Percentiles rank a stretch among this genome's conserved stretches.
Evolutionary conservation across 2,797 vertebrate genomes (phyloP).

Genomic region (Muraenolepis orangiensis): DNA sequence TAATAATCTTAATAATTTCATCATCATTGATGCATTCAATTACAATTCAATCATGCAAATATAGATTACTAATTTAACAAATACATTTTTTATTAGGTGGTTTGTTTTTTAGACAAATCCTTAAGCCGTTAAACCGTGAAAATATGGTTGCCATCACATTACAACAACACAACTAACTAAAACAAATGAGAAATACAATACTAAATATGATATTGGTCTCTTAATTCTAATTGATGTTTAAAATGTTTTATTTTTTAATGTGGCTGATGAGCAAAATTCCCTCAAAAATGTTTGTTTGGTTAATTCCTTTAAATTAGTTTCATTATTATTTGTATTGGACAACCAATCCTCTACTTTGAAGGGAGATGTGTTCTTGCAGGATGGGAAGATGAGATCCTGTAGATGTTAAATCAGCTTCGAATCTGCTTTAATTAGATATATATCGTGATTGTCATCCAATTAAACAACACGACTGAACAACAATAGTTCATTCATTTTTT

Average conservation of each 20-base stretch:
- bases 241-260: too few relatives aligned
- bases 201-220: too few relatives aligned
- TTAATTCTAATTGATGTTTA: too few relatives aligned
- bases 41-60: background rate
- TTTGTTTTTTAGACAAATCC: background rate
- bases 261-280: too few relatives aligned
- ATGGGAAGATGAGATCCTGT: background rate
- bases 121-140: background rate
- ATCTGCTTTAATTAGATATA: too few relatives aligned
- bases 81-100: background rate
- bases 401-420: too few relatives aligned
- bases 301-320: background rate
- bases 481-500: background rate
- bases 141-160: too few relatives aligned
- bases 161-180: background rate
- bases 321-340: background rate
- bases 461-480: background rate
- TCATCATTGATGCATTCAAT: background rate
- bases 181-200: background rate
- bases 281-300: background rate
- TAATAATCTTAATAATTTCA: background rate
- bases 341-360: background rate
- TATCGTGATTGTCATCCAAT: background rate
- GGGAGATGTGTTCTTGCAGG: too few relatives aligned
- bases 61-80: background rate